Evolutionary conservation across 2,888 invertebrate genomes (phyloP).

Genomic region (Tanytarsus gracilentus): DNA sequence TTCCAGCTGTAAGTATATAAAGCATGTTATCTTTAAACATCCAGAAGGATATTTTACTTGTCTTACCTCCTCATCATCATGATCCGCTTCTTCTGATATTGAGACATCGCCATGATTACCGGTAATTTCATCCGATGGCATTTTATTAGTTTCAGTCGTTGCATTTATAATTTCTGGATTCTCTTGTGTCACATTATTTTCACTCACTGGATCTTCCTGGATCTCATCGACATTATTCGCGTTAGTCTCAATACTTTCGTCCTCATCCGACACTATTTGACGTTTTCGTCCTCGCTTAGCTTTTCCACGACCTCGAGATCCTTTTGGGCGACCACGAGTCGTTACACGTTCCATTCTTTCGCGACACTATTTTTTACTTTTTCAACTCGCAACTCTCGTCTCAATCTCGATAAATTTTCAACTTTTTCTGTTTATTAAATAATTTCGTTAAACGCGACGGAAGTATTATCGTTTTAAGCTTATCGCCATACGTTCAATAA

Average conservation of each 20-base stretch:
- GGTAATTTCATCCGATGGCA: background rate
- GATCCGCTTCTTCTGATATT: background rate
- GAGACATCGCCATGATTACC: background rate
- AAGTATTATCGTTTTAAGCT: too few relatives aligned
- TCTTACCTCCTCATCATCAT: conserved; percentile 19
- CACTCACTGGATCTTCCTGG: background rate
- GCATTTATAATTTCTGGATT: conserved; percentile 4
- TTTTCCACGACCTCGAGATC: conserved; percentile 15
- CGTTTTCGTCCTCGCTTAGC: conserved; percentile 18
- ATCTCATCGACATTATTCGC: too few relatives aligned
- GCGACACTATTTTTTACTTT: too few relatives aligned
- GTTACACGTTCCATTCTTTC: conserved; percentile 18
- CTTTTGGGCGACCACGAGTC: conserved; percentile 17
- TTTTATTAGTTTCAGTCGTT: conserved; percentile 3
- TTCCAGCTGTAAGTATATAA: too few relatives aligned
- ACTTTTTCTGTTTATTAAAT: too few relatives aligned
- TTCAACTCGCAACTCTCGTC: too few relatives aligned
- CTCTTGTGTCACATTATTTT: background rate
- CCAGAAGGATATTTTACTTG: too few relatives aligned
- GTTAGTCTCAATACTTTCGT: conserved; percentile 13
- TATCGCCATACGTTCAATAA: too few relatives aligned
- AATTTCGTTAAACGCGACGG: too few relatives aligned
- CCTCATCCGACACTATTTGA: conserved; percentile 11
- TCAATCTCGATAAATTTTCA: too few relatives aligned
- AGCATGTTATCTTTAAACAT: too few relatives aligned